Conservation (phyloP, 2,888 invertebrate genomes). For the Podabrus alpinus region DNA sequence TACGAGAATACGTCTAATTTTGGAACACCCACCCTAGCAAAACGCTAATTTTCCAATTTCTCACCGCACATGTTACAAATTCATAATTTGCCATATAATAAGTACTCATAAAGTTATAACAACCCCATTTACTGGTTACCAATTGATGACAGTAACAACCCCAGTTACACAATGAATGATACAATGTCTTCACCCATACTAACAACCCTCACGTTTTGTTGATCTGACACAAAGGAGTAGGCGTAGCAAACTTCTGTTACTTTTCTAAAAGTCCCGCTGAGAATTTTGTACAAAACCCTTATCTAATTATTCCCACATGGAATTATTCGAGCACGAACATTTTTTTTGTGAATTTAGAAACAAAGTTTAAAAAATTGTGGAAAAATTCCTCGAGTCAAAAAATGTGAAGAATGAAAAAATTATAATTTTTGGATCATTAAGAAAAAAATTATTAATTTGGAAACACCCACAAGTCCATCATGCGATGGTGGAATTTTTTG, state of each 20-base stretch:
- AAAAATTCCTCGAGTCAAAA: neutral
- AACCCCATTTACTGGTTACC: conserved; percentile 26
- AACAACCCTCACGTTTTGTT: conserved; percentile 14
- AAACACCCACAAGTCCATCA: neutral
- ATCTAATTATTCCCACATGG: neutral
- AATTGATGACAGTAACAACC: conserved; percentile 29
- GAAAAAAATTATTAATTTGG: neutral
- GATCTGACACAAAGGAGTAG: conserved; percentile 21
- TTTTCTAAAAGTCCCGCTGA: conserved; percentile 22
- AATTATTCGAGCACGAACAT: neutral
- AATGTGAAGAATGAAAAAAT: neutral
- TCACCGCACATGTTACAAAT: conserved; percentile 29
- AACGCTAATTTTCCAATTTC: conserved; percentile 28
- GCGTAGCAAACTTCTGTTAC: conserved; percentile 28
- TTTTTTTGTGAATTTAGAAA: neutral
- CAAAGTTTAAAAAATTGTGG: no score
- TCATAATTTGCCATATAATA: conserved; percentile 34
- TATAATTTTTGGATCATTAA: neutral
- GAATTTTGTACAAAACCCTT: conserved; percentile 9
- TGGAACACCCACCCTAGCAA: neutral
- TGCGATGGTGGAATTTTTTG: neutral
- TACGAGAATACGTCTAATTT: neutral
- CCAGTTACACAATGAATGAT: conserved; percentile 25
- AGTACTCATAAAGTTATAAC: conserved; percentile 33
- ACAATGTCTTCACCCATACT: conserved; percentile 26